Evolutionary conservation across 2,797 vertebrate species (phyloP).

Genomic region (Ptychadena robeensis): DNA sequence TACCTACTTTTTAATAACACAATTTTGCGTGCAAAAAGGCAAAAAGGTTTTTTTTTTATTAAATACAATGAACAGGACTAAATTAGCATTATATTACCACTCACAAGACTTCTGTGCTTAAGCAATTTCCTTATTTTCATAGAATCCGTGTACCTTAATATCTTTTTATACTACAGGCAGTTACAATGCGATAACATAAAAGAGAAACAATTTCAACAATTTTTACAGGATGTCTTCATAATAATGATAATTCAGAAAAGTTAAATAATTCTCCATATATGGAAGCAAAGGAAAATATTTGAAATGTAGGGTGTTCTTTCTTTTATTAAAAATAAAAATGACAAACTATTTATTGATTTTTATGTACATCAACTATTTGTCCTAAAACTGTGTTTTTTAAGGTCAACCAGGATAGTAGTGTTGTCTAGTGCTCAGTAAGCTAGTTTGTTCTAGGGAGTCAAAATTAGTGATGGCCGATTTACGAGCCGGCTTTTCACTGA

Average conservation of each 20-base stretch:
- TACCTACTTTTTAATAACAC: constrained; percentile 52
- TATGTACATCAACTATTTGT: too few relatives aligned
- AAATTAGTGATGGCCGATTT: too few relatives aligned
- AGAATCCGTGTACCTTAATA: constrained; percentile 40
- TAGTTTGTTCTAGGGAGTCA: too few relatives aligned
- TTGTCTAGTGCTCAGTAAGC: too few relatives aligned
- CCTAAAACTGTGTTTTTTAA: too few relatives aligned
- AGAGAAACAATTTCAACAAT: background rate
- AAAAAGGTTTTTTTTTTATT: constrained; percentile 69
- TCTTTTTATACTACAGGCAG: constrained; percentile 22
- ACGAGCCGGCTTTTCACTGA: too few relatives aligned
- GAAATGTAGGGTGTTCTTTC: background rate
- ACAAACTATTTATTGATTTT: too few relatives aligned
- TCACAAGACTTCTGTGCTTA: constrained; percentile 59
- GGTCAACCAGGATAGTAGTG: too few relatives aligned
- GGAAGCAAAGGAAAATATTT: background rate
- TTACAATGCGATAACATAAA: constrained; percentile 19
- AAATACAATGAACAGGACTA: constrained; percentile 63
- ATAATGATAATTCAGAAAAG: background rate
- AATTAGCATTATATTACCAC: constrained; percentile 54
- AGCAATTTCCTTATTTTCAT: constrained; percentile 53
- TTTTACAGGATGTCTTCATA: background rate
- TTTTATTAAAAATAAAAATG: too few relatives aligned
- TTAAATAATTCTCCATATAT: background rate
- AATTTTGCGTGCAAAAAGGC: constrained; percentile 62